Percentiles rank a stretch among this genome's conserved stretches.
Evolutionary conservation across 2,888 invertebrate genomes (phyloP).

Genomic region (Nymphalis polychloros): DNA sequence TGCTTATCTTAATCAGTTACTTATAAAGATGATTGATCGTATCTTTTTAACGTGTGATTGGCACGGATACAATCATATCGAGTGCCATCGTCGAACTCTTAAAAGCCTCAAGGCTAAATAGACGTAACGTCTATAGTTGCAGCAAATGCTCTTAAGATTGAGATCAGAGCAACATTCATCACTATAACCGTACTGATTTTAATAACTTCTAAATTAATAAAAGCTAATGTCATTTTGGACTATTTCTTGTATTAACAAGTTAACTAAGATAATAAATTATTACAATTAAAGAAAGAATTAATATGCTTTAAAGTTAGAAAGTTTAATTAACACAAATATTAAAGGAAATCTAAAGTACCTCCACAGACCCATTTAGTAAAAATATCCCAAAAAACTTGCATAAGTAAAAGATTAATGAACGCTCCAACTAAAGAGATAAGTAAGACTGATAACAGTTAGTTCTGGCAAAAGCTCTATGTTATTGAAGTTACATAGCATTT

Average conservation of each 20-base stretch:
- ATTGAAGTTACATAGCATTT: not conserved
- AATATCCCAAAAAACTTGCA: constrained; percentile 7
- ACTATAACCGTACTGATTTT: not conserved
- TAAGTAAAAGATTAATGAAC: constrained; percentile 12
- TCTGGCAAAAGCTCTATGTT: not conserved
- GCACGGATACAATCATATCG: constrained; percentile 7
- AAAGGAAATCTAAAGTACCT: not conserved
- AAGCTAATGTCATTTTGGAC: too few species aligned
- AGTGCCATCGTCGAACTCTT: not conserved
- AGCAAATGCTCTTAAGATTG: constrained; percentile 15
- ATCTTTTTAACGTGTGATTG: constrained; percentile 4
- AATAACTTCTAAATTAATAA: not conserved
- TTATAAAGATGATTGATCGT: not conserved
- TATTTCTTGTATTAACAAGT: too few species aligned
- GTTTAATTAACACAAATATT: not conserved
- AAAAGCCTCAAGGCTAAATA: constrained; percentile 11
- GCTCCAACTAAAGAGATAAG: constrained; percentile 11
- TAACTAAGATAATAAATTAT: too few species aligned
- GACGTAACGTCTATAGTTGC: constrained; percentile 12
- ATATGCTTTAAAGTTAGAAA: not conserved
- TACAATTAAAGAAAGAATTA: not conserved
- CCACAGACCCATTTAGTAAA: constrained; percentile 9
- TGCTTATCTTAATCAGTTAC: not conserved
- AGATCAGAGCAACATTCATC: constrained; percentile 1
- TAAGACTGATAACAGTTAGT: constrained; percentile 12